A percentile compares a stretch with the other conserved stretches of the same genome.
Evolutionary conservation across 2,797 vertebrate genomes (phyloP).

Genomic region (Falco rusticolus): DNA sequence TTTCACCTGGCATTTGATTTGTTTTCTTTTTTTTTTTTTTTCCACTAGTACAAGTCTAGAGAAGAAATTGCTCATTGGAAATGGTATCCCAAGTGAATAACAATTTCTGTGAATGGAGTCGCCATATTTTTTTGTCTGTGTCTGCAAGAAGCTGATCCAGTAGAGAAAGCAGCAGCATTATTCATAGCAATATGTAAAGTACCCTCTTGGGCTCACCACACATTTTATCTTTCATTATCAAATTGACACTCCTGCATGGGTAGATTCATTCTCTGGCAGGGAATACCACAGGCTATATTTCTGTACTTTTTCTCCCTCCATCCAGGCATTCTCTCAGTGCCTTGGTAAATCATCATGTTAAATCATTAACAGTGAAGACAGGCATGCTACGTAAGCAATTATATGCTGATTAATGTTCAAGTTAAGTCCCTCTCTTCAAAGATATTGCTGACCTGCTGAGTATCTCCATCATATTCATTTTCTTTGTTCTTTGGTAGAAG

Average conservation of each 20-base stretch:
- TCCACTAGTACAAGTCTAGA: neutral
- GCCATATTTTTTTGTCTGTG: neutral
- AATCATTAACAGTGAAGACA: slow-evolving; percentile 59
- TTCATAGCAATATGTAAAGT: slow-evolving; percentile 58
- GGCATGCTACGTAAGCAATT: slow-evolving; percentile 65
- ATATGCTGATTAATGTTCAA: slow-evolving; percentile 60
- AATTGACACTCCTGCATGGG: slow-evolving; percentile 52
- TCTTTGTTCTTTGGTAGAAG: slow-evolving; percentile 46
- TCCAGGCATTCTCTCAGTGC: slow-evolving; percentile 27
- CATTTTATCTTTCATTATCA: slow-evolving; percentile 69
- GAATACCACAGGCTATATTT: slow-evolving; percentile 64
- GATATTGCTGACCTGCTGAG: slow-evolving; percentile 53
- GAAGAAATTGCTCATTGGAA: neutral
- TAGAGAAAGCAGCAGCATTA: slow-evolving; percentile 29
- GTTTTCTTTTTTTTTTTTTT: neutral
- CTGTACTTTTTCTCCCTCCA: slow-evolving; percentile 25
- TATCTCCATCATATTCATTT: slow-evolving; percentile 23
- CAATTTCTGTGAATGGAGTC: neutral
- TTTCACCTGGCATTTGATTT: neutral
- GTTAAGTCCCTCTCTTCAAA: slow-evolving; percentile 26
- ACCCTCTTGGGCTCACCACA: slow-evolving; percentile 42
- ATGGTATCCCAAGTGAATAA: neutral
- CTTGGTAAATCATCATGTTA: slow-evolving; percentile 59
- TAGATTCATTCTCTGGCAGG: slow-evolving; percentile 58
- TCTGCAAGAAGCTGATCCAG: slow-evolving; percentile 26